Evolutionary conservation across 2,113 vertebrate species (phyloP).

Genomic region (Trichomycterus rosablanca): DNA sequence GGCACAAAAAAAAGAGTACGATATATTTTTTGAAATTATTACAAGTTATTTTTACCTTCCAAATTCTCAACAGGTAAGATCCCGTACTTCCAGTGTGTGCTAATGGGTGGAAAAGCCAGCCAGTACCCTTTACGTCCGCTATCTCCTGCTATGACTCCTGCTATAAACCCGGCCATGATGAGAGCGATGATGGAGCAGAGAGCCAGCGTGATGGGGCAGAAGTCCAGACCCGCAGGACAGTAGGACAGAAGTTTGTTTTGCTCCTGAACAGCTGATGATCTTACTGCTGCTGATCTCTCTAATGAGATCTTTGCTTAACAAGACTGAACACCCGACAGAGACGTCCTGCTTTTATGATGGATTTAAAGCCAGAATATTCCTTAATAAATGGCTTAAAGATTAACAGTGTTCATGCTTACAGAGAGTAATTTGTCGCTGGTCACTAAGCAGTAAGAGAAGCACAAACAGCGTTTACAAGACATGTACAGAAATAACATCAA

Average conservation of each 20-base stretch:
- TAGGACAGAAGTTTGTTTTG: conserved; percentile 36
- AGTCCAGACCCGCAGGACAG: conserved; percentile 53
- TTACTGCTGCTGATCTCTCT: conserved; percentile 22
- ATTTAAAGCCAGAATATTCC: too few species aligned
- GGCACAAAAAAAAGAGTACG: too few species aligned
- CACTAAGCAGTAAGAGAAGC: too few species aligned
- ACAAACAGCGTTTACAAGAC: too few species aligned
- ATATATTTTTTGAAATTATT: too few species aligned
- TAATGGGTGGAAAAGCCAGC: conserved; percentile 61
- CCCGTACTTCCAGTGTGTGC: conserved; percentile 71
- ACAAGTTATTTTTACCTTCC: too few species aligned
- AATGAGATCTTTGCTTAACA: not conserved
- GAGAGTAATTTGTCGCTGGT: too few species aligned
- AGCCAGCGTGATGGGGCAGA: conserved; percentile 49
- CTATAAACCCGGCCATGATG: conserved; percentile 54
- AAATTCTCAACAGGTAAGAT: conserved; percentile 65
- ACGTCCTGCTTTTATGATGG: too few species aligned
- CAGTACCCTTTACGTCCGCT: conserved; percentile 64
- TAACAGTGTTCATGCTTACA: too few species aligned
- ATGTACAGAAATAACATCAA: too few species aligned
- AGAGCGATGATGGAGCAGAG: conserved; percentile 65
- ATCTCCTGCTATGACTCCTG: conserved; percentile 59
- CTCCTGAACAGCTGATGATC: conserved; percentile 12
- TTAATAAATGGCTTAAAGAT: too few species aligned
- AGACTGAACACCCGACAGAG: too few species aligned